Evolutionary conservation across 1,140 invertebrate species (phyloP), one percentile per base, ranked within the genome.

Genomic region (Meteorus sp.): DNA sequence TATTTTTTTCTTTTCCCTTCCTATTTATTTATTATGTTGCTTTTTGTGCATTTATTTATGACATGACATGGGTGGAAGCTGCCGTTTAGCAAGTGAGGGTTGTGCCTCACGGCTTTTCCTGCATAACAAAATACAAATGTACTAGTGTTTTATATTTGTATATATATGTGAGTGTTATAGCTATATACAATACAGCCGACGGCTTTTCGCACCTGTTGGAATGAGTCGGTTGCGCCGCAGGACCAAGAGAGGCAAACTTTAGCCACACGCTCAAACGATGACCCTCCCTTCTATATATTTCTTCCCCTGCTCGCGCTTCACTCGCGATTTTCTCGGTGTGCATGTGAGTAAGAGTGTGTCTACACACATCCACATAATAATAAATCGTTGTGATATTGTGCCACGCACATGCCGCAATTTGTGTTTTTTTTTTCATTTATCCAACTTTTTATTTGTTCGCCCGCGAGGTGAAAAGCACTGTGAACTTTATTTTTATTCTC

Each of bases 161-260:
- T n/a, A n/a, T n/a, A n/a, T n/a, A n/a, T n/a, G n/a, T n/a, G n/a
- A n/a, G n/a, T 33, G 11, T 33, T 33, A 33, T 7, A 27, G 19
- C 25, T 17, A 51, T 20, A 27, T 15, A 43, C n/a, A 20, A 45
- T 33, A 43, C 31, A 23, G 31, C 52, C 52, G 29, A 48, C 44
- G 52, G 74, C 70, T 65, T 74, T 69, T 76, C 71, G 71, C 76
- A 77, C 76, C 74, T 76, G 76, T 76, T 76, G 75, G 72, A 78
- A 77, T 75, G 75, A 64, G n/a, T 54, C 60, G 43, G 5, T 23
- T 13, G 3, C 25, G 33, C 13, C 17, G 27, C 23, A 48, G 31
- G 45, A 50, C 23, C 65, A 62, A n/a, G n/a, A n/a, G n/a, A 44
- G 22, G 15, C 35, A 53, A 53, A 53, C 41, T 67, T 63, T 47